Evolutionary conservation across 2,797 vertebrate species (phyloP).

Genomic region (Mormyrops attenuatus): DNA sequence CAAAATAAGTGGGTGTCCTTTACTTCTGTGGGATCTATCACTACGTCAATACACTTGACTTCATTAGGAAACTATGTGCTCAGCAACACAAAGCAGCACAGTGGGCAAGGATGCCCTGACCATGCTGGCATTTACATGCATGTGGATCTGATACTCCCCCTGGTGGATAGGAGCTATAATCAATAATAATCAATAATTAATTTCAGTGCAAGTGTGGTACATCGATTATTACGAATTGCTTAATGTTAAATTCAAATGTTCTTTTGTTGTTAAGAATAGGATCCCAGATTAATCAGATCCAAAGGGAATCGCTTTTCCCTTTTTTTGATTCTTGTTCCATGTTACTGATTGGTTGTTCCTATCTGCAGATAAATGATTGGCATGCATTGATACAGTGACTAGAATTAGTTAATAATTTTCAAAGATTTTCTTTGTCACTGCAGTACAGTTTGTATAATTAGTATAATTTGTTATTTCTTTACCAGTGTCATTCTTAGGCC

Average conservation of each 20-base stretch:
- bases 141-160: slow-evolving; percentile 29
- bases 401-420: background rate
- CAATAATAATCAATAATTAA: background rate
- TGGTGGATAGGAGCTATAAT: slow-evolving; percentile 23
- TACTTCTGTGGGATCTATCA: background rate
- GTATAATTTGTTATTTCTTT: background rate
- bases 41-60: background rate
- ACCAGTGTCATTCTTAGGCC: background rate
- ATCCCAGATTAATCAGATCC: background rate
- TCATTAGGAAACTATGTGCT: slow-evolving; percentile 18
- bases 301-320: background rate
- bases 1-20: background rate
- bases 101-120: background rate
- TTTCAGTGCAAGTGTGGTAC: background rate
- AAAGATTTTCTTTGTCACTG: background rate
- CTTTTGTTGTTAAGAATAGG: background rate
- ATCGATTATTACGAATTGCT: background rate
- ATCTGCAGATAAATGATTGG: background rate
- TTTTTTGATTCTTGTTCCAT: background rate
- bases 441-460: background rate
- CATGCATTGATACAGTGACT: background rate
- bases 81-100: background rate
- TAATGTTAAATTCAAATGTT: background rate
- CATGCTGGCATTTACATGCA: slow-evolving; percentile 5
- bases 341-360: background rate